These are phyloP conservation scores for Pandemis corylana DNA, from an alignment of 2,888 invertebrate genomes.

Conservation along the genomic window DNA sequence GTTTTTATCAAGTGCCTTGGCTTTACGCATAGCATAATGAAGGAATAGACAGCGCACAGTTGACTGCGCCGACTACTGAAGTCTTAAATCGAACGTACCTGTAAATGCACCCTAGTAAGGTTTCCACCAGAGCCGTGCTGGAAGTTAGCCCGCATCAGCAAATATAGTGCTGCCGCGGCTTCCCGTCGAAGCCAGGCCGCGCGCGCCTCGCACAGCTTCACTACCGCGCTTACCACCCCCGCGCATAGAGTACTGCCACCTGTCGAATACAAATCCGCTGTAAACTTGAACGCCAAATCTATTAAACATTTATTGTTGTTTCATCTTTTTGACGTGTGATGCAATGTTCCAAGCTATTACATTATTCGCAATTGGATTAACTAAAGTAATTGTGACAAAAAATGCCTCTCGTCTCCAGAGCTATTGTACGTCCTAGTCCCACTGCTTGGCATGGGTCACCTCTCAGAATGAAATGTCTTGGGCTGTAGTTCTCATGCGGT, in stretches of 20 bases:
- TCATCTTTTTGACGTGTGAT: no score
- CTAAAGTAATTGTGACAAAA: neutral
- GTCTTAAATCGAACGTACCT: slow-evolving; percentile 76
- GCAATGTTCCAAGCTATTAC: neutral
- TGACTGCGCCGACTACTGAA: no score
- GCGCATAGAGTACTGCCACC: slow-evolving; percentile 92
- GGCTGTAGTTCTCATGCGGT: no score
- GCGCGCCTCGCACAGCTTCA: slow-evolving; percentile 94
- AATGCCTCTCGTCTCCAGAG: no score
- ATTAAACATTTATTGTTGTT: no score
- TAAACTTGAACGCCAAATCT: no score
- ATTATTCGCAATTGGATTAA: neutral
- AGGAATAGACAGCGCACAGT: no score
- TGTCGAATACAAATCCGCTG: slow-evolving; percentile 53
- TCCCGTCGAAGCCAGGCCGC: slow-evolving; percentile 94
- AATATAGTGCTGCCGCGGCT: slow-evolving; percentile 95
- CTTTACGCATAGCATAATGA: no score
- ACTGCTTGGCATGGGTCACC: no score
- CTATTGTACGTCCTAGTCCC: no score
- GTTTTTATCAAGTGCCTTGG: no score
- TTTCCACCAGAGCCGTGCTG: slow-evolving; percentile 94
- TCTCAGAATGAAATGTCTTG: no score
- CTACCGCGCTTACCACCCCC: slow-evolving; percentile 91
- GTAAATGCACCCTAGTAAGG: slow-evolving; percentile 94
- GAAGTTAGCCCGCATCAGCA: slow-evolving; percentile 97